Percentiles rank a stretch among this genome's conserved stretches.
Evolutionary conservation across 2,113 vertebrate species (phyloP).

Genomic region (Seriola aureovittata): DNA sequence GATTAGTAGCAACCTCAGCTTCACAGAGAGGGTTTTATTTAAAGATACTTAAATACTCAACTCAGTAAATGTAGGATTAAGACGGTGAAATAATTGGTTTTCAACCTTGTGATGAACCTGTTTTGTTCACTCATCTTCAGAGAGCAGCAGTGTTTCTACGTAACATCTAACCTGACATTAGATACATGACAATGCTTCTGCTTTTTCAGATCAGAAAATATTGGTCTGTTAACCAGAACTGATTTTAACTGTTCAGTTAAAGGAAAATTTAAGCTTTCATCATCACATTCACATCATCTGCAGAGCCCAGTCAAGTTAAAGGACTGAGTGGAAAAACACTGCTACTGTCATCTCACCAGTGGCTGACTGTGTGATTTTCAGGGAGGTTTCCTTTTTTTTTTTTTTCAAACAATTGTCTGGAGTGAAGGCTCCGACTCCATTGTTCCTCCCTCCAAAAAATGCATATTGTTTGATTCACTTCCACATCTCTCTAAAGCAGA

Average conservation of each 20-base stretch:
- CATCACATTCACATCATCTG: neutral
- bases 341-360: slow-evolving; percentile 27
- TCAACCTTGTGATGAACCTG: neutral
- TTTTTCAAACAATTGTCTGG: slow-evolving; percentile 10
- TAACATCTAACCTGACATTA: neutral
- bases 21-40: neutral
- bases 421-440: slow-evolving; percentile 4
- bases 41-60: neutral
- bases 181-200: neutral
- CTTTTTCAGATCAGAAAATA: neutral
- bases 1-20: neutral
- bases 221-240: neutral
- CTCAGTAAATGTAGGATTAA: neutral
- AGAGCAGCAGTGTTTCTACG: neutral
- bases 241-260: neutral
- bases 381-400: neutral
- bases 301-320: neutral
- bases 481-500: slow-evolving; percentile 37
- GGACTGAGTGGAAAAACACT: slow-evolving; percentile 10
- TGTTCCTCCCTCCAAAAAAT: slow-evolving; percentile 30
- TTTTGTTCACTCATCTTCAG: neutral
- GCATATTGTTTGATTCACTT: slow-evolving; percentile 35
- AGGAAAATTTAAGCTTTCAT: slow-evolving; percentile 1
- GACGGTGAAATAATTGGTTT: neutral
- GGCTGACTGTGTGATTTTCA: slow-evolving; percentile 5